Conservation (phyloP, 2,888 invertebrate species). For the Meiosimyza platycephala region DNA sequence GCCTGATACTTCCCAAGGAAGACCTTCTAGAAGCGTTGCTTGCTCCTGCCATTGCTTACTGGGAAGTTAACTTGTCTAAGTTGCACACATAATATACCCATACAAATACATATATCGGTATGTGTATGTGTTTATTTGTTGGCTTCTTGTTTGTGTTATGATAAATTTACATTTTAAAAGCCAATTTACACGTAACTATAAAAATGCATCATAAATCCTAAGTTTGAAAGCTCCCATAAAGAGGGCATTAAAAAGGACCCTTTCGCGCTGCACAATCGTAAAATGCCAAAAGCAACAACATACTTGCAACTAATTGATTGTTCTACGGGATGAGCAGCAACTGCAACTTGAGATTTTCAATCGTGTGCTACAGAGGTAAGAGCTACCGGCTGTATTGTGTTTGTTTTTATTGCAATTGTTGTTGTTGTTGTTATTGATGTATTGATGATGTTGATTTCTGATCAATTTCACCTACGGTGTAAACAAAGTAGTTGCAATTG, state of each 20-base stretch:
- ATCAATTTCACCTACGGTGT: conserved; percentile 24
- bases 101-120: too few species aligned
- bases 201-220: conserved; percentile 64
- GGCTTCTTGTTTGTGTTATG: conserved; percentile 52
- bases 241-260: conserved; percentile 23
- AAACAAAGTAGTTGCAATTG: conserved; percentile 22
- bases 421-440: too few species aligned
- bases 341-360: too few species aligned
- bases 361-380: neutral
- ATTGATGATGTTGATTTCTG: conserved; percentile 8
- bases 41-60: too few species aligned
- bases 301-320: conserved; percentile 61
- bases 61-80: too few species aligned
- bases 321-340: conserved; percentile 54
- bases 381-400: conserved; percentile 13
- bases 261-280: conserved; percentile 19
- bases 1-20: too few species aligned
- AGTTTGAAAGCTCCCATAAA: conserved; percentile 49
- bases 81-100: too few species aligned
- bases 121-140: too few species aligned
- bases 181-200: conserved; percentile 66
- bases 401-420: too few species aligned
- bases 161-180: conserved; percentile 66
- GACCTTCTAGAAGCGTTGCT: too few species aligned
- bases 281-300: conserved; percentile 31